These are phyloP conservation scores for Drosophila rubida DNA, from an alignment of 2,888 invertebrate genomes.

Conservation along the genomic window DNA sequence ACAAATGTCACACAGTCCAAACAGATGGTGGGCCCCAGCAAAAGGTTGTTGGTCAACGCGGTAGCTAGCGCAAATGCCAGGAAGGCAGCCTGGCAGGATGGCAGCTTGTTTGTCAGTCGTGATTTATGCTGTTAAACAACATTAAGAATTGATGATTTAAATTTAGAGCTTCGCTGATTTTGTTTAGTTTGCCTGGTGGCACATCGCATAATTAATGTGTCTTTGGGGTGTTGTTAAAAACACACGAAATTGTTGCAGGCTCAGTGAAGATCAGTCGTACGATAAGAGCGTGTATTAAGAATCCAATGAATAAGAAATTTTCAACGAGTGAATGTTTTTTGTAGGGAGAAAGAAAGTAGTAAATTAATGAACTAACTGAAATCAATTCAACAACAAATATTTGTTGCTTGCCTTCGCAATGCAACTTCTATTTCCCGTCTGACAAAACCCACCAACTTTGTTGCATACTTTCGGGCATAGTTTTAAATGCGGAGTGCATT, in stretches of 20 bases:
- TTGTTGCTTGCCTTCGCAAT: slow-evolving; percentile 23
- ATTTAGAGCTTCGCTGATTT: slow-evolving; percentile 38
- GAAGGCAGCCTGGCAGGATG: slow-evolving; percentile 3
- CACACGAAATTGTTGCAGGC: neutral
- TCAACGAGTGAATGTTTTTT: neutral
- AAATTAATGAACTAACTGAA: no score
- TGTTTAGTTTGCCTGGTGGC: slow-evolving; percentile 40
- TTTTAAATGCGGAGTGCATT: slow-evolving; percentile 61
- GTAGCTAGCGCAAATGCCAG: slow-evolving; percentile 49
- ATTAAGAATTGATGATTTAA: slow-evolving; percentile 72
- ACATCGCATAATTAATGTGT: slow-evolving; percentile 42
- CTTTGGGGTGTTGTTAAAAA: slow-evolving; percentile 35
- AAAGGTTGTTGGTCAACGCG: slow-evolving; percentile 41
- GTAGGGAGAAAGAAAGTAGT: neutral
- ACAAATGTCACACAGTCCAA: slow-evolving; percentile 51
- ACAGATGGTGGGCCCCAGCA: slow-evolving; percentile 32
- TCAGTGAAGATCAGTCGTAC: neutral
- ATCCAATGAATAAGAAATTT: neutral
- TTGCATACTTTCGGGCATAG: slow-evolving; percentile 72
- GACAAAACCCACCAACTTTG: slow-evolving; percentile 31
- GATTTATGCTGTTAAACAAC: slow-evolving; percentile 64
- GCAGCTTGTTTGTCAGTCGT: slow-evolving; percentile 42
- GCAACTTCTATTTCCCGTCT: slow-evolving; percentile 24
- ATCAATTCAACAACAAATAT: neutral
- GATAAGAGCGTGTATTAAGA: neutral